A percentile compares a stretch with the other conserved stretches of the same genome.
Conservation (phyloP, 30 jellyfish, hydroid and myxozoan species). For the Chrysaora quinquecirrha region DNA sequence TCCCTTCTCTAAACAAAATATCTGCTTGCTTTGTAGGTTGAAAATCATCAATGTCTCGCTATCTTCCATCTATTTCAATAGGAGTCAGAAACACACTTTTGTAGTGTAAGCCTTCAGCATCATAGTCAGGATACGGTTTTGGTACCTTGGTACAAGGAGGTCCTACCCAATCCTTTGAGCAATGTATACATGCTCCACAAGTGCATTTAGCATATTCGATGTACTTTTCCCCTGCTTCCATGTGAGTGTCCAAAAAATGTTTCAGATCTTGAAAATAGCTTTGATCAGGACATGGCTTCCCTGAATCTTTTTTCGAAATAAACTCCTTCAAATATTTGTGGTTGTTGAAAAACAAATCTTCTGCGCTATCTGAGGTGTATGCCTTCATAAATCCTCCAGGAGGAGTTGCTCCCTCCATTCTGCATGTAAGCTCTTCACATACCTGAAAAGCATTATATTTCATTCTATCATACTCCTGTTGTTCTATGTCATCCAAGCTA, state of each 20-base stretch:
- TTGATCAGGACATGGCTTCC: conserved; percentile 21
- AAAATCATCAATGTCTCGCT: conserved; percentile 32
- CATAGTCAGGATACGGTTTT: conserved; percentile 41
- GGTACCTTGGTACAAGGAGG: conserved; percentile 29
- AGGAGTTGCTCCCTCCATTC: conserved; percentile 49
- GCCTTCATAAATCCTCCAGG: conserved; percentile 46
- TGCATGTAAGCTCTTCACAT: conserved; percentile 40
- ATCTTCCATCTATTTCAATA: conserved; percentile 12
- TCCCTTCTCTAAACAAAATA: background rate
- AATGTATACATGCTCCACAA: conserved; percentile 20
- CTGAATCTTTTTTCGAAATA: background rate
- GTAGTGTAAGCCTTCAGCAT: conserved; percentile 23
- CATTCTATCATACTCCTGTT: conserved; percentile 26
- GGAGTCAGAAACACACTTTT: background rate
- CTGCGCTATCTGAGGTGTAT: conserved; percentile 4
- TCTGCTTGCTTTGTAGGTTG: conserved; percentile 35
- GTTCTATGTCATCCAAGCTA: conserved; percentile 22
- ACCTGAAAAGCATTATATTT: conserved; percentile 39
- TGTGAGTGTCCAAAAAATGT: background rate
- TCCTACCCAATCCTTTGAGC: conserved; percentile 35
- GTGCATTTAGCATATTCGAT: conserved; percentile 20
- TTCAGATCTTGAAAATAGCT: conserved; percentile 8
- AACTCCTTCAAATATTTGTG: conserved; percentile 6
- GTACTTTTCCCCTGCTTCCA: conserved; percentile 32
- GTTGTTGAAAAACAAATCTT: conserved; percentile 10